Evolutionary conservation across 2,797 vertebrate species (phyloP), one percentile per base, ranked within the genome.

Genomic region (Moxostoma hubbsi): DNA sequence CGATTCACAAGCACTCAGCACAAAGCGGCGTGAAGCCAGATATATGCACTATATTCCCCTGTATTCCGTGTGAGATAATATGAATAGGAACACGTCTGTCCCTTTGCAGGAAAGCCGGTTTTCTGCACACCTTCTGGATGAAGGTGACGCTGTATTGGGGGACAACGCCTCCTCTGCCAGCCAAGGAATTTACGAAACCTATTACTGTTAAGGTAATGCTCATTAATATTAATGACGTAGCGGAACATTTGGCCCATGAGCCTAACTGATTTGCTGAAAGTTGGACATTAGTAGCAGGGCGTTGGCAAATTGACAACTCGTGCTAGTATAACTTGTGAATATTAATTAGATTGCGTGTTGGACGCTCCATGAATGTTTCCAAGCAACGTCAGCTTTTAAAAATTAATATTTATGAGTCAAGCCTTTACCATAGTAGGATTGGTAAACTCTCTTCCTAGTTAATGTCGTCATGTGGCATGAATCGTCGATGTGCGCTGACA

Each of bases 161-260:
- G 88, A 86, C 87, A 88, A 91, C 90, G 89, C 89, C 92, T 90
- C 91, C 90, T 90, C 45, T 24, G 55, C 73, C 83, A 15, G 46
- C 57, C 71, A 61, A 16, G 16, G 7, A 18, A 58, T 13, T 62
- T 50, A 62, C 57, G 11, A 49, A 51, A 50, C 57, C 12, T 59
- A 59, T 46, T 62, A 50, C 46, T 36, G 57, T n/a, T 57, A 59
- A 50, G 57, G 46, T 16, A 13, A 36, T n/a, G 1, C 46, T 51
- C 7, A 73, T 73, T 8, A 73, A 73, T 61, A 73, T 73, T 62
- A 24, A 8, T 12, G 6, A 61, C 10, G 5, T 9, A 12, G 36
- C 4, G 7, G 47, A 45, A 71, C 69, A 54, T 72, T 46, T 16
- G 68, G 47, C 46, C 67, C 11, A 4, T 13, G 16, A 11, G 15